Conservation (phyloP, 2,797 vertebrate genomes). For the Anisognathus igniventris region DNA sequence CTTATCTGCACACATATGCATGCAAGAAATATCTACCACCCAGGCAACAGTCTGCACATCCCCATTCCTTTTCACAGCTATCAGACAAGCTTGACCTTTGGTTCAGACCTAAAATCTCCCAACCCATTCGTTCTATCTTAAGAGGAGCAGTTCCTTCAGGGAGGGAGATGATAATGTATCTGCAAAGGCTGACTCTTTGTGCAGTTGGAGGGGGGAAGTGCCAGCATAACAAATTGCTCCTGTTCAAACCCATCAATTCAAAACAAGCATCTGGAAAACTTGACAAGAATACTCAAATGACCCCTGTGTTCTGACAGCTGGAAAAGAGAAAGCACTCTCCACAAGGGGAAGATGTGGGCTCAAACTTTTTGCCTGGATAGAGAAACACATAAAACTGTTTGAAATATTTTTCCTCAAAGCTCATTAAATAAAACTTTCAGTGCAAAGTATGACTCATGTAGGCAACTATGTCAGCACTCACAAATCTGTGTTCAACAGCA, state of each 20-base stretch:
- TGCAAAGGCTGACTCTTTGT: slow-evolving; percentile 45
- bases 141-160: neutral
- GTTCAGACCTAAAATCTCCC: slow-evolving; percentile 41
- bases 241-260: slow-evolving; percentile 64
- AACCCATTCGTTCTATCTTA: slow-evolving; percentile 27
- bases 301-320: slow-evolving; percentile 36
- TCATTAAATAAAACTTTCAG: neutral
- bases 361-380: neutral
- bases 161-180: slow-evolving; percentile 50
- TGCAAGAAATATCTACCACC: slow-evolving; percentile 14
- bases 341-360: neutral
- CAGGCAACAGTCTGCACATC: neutral
- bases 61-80: neutral
- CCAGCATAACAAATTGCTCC: slow-evolving; percentile 65
- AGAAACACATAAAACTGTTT: neutral
- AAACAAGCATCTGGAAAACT: slow-evolving; percentile 69
- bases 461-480: neutral
- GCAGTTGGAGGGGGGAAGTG: slow-evolving; percentile 18
- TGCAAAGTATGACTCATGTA: neutral
- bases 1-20: slow-evolving; percentile 21
- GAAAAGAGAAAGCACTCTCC: slow-evolving; percentile 26
- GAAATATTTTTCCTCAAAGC: slow-evolving; percentile 4
- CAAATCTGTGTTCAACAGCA: neutral
- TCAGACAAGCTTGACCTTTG: slow-evolving; percentile 56
- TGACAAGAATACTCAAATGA: slow-evolving; percentile 63